Evolutionary conservation across 35 echinoderm and acorn worm genomes (phyloP).

Genomic region (Chiridota heheva): DNA sequence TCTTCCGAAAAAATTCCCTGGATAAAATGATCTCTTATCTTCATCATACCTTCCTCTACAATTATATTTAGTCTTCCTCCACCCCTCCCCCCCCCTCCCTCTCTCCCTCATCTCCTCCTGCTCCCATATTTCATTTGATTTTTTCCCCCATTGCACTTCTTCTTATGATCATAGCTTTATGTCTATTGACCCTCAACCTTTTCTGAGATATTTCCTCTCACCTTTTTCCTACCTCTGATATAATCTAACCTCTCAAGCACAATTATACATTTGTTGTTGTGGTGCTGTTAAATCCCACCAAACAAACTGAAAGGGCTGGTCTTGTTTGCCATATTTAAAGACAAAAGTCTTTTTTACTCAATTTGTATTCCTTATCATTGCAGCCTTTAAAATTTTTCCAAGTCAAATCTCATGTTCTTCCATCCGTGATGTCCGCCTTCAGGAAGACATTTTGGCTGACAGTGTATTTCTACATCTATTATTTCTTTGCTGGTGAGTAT

Average conservation of each 20-base stretch:
- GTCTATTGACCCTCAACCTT: no score
- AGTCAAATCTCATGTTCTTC: constrained; percentile 57
- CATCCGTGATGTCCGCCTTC: constrained; percentile 24
- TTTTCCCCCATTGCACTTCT: no score
- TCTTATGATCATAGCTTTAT: no score
- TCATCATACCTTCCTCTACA: no score
- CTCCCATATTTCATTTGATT: no score
- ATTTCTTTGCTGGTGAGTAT: constrained; percentile 78
- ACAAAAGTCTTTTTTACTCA: background rate
- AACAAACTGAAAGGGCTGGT: background rate
- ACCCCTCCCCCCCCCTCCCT: no score
- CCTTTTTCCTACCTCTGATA: no score
- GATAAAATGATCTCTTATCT: no score
- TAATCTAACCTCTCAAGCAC: background rate
- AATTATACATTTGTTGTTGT: background rate
- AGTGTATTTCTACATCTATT: constrained; percentile 65
- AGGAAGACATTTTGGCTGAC: constrained; percentile 31
- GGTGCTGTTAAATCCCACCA: background rate
- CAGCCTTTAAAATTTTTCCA: constrained; percentile 92
- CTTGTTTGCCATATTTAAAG: background rate
- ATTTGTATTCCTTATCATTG: constrained; percentile 1
- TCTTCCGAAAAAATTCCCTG: no score
- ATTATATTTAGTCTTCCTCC: no score
- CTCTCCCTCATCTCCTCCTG: no score
- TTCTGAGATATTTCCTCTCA: background rate